Conservation (phyloP, 2,113 vertebrate species). For the Polyodon spathula region DNA sequence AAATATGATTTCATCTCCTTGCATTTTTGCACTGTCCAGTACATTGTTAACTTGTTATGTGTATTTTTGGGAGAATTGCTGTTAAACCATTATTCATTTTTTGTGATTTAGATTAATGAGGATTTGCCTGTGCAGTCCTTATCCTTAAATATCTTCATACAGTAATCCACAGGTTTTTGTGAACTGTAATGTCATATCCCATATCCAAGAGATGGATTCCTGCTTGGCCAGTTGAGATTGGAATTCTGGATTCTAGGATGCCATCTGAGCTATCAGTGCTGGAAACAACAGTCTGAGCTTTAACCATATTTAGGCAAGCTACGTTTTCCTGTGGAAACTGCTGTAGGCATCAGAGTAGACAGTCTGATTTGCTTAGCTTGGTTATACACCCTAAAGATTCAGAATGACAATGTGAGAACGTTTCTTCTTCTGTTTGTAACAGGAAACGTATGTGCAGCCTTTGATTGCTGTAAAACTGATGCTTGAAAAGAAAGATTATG, state of each 20-base stretch:
- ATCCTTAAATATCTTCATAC: background rate
- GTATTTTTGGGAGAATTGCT: no score
- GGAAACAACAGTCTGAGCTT: no score
- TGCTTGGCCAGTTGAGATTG: background rate
- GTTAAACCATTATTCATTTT: no score
- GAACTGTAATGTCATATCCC: no score
- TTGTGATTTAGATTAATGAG: no score
- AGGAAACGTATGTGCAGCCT: constrained; percentile 84
- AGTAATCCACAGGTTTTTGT: background rate
- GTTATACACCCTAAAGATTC: background rate
- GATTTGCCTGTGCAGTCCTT: background rate
- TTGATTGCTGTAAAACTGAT: constrained; percentile 81
- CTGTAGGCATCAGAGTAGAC: no score
- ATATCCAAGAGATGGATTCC: background rate
- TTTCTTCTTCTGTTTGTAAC: constrained; percentile 16
- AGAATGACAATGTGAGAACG: background rate
- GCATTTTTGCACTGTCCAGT: background rate
- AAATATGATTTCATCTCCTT: background rate
- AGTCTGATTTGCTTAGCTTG: background rate
- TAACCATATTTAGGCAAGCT: no score
- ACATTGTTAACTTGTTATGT: no score
- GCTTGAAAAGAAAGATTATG: constrained; percentile 54
- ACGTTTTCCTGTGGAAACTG: no score
- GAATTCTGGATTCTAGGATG: background rate
- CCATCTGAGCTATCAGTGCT: no score